These are phyloP conservation scores for Lasioglossum lativentre DNA, from an alignment of 2,888 invertebrate genomes.

Conservation along the genomic window DNA sequence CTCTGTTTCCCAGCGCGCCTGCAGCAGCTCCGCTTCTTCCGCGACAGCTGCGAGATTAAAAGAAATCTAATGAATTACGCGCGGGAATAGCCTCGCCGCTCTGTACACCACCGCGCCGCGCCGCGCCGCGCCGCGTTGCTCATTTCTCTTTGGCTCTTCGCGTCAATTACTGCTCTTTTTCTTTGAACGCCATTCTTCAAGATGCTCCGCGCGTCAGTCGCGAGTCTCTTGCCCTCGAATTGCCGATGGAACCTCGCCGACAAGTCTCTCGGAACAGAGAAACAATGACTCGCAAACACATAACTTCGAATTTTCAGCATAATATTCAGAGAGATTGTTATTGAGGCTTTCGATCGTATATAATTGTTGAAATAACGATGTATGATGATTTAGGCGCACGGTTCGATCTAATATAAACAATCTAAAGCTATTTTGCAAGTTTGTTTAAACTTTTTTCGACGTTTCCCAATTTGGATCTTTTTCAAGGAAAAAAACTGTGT, in stretches of 20 bases:
- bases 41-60: constrained; percentile 23
- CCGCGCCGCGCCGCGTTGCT: not conserved
- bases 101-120: not conserved
- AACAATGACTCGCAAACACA: not conserved
- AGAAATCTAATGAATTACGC: constrained; percentile 37
- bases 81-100: constrained; percentile 6
- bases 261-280: not conserved
- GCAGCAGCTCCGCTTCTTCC: not conserved
- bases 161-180: constrained; percentile 2
- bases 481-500: no score
- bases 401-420: no score
- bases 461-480: no score
- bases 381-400: no score
- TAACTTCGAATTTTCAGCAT: no score
- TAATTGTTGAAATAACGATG: no score
- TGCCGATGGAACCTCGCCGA: not conserved
- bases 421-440: no score
- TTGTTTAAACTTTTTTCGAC: no score
- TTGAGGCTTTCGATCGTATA: no score
- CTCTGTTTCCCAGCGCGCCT: not conserved
- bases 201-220: not conserved
- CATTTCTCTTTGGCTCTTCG: not conserved
- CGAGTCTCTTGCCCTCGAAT: not conserved
- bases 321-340: no score
- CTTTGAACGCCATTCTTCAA: not conserved